Percentiles rank a stretch among this genome's conserved stretches.
phyloP scores from a whole-genome alignment of 2,888 invertebrate genomes.

The Drosophila ezoana region DNA sequence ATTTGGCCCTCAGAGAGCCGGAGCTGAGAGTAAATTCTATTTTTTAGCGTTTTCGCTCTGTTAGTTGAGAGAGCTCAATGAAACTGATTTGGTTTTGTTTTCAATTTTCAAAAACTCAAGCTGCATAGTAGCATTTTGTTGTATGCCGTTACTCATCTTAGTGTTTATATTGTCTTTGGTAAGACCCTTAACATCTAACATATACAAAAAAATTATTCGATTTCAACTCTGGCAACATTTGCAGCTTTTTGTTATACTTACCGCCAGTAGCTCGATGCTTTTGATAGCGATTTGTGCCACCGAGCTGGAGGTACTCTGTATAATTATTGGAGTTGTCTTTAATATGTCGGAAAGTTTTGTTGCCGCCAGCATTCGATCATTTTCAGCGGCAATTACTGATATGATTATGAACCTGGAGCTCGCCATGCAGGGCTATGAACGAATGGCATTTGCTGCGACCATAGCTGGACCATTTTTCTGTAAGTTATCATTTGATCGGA shows the following conservation, averaged over 20 bases:
- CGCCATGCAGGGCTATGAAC: slow-evolving; percentile 46
- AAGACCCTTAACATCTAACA: background rate
- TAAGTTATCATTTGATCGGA: slow-evolving; percentile 3
- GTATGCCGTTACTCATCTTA: too few species aligned
- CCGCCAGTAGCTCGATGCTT: slow-evolving; percentile 28
- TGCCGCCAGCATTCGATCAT: slow-evolving; percentile 28
- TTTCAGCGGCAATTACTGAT: slow-evolving; percentile 37
- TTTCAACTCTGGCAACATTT: background rate
- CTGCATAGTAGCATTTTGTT: too few species aligned
- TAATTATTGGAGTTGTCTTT: slow-evolving; percentile 41
- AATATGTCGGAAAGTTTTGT: slow-evolving; percentile 41
- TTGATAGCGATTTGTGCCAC: slow-evolving; percentile 26
- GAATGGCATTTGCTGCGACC: slow-evolving; percentile 55
- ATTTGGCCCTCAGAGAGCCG: too few species aligned
- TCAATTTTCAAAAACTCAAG: too few species aligned
- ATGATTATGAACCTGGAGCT: slow-evolving; percentile 42
- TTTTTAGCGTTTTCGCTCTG: too few species aligned
- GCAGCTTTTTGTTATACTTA: slow-evolving; percentile 39
- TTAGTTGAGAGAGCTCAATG: too few species aligned
- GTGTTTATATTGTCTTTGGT: slow-evolving; percentile 13
- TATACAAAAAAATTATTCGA: too few species aligned
- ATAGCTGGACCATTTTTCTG: slow-evolving; percentile 51
- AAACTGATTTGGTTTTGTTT: too few species aligned
- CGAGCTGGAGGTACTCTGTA: slow-evolving; percentile 46
- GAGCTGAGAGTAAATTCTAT: too few species aligned